Base-by-base conservation (phyloP, 2,888 invertebrate species). In the Baronia brevicornis region DNA sequence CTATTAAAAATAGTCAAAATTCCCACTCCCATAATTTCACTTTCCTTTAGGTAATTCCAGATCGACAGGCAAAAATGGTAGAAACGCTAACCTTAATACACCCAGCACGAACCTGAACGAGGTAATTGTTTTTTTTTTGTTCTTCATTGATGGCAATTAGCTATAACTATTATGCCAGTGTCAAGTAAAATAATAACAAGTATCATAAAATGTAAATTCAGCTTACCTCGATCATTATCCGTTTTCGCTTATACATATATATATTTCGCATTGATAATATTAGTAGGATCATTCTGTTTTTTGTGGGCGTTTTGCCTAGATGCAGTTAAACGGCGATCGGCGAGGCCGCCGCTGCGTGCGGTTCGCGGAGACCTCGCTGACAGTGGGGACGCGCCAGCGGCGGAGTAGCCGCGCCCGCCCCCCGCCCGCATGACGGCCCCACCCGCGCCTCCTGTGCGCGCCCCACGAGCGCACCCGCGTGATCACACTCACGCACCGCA, bases 391-490 rank as follows among this genome's bases (percentile, higher is more conserved):
- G 5, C 36, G 40, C 1, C 67, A 67, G 9, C 55, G 60, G 0
- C 38, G 49, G 11, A 61, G 60, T 22, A 33, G 41, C 3, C 48
- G 58, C 2, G 44, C 50, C n/a, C 39, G 47, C 8, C 64, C 77
- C 19, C 62, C 62, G 13, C 66, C 68, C 13, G 72, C 79, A 60
- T 79, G 79, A 79, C 79, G 55, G 4, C 79, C 79, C 17, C 70
- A 78, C 5, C 58, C 78, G 20, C 64, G 79, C 24, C 67, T 79
- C 10, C 43, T 60, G 34, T 78, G 78, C 56, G 74, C 75, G 0
- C 54, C 55, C 2, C 71, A 63, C 52, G 79, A 79, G 54, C 65
- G 78, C 1, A 59, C 66, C 43, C 68, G 78, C 2, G 77, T n/a
- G n/a, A n/a, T n/a, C n/a, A n/a, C n/a, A n/a, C n/a, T n/a, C n/a